Conservation (phyloP, 2,888 invertebrate species). For the Torymus texanus region DNA sequence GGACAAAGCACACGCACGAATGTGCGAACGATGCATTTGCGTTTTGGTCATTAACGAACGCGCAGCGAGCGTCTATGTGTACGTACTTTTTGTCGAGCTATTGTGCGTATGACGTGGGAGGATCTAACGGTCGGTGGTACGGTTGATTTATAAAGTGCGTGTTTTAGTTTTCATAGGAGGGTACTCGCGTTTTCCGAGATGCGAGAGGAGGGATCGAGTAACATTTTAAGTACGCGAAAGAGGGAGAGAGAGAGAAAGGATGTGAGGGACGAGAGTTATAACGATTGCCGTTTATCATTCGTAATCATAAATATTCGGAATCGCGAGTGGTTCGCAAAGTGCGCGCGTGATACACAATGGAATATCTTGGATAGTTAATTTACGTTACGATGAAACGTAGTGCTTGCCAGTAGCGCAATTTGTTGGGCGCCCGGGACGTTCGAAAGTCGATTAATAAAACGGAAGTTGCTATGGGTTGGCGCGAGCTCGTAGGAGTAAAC, state of each 20-base stretch:
- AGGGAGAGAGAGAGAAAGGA: neutral
- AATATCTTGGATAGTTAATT: conserved; percentile 29
- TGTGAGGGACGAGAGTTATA: neutral
- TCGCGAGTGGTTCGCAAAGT: neutral
- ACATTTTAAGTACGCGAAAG: neutral
- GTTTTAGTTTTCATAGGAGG: conserved; percentile 16
- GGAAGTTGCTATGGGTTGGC: too few species aligned
- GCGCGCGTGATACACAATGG: neutral
- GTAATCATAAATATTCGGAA: conserved; percentile 28
- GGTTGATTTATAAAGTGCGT: conserved; percentile 36
- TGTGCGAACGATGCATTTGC: conserved; percentile 31
- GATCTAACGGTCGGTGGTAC: conserved; percentile 14
- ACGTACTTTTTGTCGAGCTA: neutral
- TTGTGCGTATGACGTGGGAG: neutral
- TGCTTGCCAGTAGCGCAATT: too few species aligned
- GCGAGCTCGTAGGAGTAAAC: too few species aligned
- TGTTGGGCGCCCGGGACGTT: too few species aligned
- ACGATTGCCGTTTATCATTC: conserved; percentile 17
- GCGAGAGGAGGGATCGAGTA: too few species aligned
- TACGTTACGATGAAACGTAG: neutral
- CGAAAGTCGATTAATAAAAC: too few species aligned
- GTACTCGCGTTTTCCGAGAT: neutral
- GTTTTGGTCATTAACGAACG: conserved; percentile 50
- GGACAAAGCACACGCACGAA: too few species aligned
- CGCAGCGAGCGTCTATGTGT: neutral